Conservation (phyloP, 1,140 invertebrate genomes). For the Ceratina calcarata region DNA sequence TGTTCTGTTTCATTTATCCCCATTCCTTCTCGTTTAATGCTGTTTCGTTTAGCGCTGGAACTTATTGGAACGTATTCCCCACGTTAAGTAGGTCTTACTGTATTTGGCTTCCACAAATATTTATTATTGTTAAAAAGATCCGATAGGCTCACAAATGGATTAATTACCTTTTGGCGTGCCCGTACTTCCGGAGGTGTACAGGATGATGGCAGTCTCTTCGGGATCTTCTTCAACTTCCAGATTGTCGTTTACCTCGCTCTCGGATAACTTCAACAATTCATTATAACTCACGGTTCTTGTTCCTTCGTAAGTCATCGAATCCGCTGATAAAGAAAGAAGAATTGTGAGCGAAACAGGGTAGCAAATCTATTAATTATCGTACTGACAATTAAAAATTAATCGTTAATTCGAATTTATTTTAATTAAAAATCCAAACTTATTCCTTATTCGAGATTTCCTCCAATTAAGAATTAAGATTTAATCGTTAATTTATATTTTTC, state of each 20-base stretch:
- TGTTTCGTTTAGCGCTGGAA: too few species aligned
- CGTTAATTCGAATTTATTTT: too few species aligned
- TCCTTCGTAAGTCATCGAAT: slow-evolving; percentile 70
- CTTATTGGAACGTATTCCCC: too few species aligned
- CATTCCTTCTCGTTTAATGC: too few species aligned
- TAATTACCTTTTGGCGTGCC: slow-evolving; percentile 91
- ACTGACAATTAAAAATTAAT: neutral
- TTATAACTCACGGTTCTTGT: slow-evolving; percentile 77
- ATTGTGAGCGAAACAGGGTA: too few species aligned
- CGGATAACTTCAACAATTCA: slow-evolving; percentile 78
- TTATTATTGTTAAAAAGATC: neutral
- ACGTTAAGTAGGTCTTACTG: too few species aligned
- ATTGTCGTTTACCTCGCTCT: slow-evolving; percentile 72
- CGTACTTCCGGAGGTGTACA: slow-evolving; percentile 96
- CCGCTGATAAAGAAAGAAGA: slow-evolving; percentile 50
- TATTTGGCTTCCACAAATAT: neutral
- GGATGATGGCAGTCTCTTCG: slow-evolving; percentile 87
- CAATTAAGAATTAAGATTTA: too few species aligned
- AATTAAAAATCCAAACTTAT: too few species aligned
- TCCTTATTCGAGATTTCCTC: too few species aligned
- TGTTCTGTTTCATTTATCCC: too few species aligned
- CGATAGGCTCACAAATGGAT: neutral
- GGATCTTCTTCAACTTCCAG: slow-evolving; percentile 66
- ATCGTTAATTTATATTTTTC: too few species aligned
- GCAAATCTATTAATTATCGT: neutral